These are phyloP conservation scores for Enteromius thamalakanensis DNA, from an alignment of 2,797 vertebrate genomes.

Conservation along the genomic window DNA sequence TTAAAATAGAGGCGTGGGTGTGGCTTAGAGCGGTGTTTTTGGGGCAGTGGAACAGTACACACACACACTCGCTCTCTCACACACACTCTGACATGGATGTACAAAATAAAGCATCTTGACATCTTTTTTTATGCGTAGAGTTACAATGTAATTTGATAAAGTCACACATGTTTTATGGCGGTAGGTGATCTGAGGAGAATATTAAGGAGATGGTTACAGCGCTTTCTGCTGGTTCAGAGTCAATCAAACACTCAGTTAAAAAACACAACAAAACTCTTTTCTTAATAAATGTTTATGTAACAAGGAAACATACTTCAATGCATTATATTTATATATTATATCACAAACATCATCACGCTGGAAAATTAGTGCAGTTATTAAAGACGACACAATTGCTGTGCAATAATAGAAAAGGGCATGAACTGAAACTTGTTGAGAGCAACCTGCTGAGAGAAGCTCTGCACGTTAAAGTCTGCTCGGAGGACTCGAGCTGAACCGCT, in stretches of 20 bases:
- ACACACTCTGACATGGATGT: too few species aligned
- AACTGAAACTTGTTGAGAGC: neutral
- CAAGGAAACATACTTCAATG: neutral
- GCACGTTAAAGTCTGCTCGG: neutral
- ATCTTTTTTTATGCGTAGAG: neutral
- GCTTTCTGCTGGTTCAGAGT: neutral
- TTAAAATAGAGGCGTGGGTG: neutral
- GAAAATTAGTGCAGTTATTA: neutral
- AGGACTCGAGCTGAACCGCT: neutral
- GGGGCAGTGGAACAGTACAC: neutral
- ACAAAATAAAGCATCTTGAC: too few species aligned
- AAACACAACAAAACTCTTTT: neutral
- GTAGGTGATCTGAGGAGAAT: neutral
- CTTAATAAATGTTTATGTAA: constrained; percentile 2
- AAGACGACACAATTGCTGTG: neutral
- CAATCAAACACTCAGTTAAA: too few species aligned
- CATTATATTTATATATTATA: constrained; percentile 4
- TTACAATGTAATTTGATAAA: neutral
- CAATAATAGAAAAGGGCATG: neutral
- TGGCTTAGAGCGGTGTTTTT: too few species aligned
- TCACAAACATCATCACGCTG: neutral
- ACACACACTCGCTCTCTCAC: too few species aligned
- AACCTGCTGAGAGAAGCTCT: neutral
- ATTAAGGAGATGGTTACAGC: neutral
- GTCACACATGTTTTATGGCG: neutral